These are phyloP conservation scores for Trissolcus japonicus DNA, from an alignment of 2,888 invertebrate species.

Conservation along the genomic window DNA sequence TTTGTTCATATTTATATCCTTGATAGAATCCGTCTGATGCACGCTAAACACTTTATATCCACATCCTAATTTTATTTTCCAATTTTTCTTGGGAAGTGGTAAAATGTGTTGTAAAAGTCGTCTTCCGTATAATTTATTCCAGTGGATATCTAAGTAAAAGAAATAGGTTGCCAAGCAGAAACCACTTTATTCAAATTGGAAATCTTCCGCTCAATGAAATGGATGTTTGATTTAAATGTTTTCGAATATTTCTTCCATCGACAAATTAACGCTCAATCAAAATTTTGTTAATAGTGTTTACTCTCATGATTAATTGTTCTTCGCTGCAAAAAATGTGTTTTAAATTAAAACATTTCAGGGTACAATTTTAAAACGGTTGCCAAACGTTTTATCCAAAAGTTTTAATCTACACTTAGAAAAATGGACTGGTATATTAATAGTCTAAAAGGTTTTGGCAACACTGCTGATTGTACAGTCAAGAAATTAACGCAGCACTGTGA, in stretches of 20 bases:
- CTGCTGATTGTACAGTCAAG: too few species aligned
- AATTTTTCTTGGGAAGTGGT: slow-evolving; percentile 36
- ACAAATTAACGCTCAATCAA: too few species aligned
- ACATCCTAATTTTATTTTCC: slow-evolving; percentile 36
- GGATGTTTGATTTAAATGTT: slow-evolving; percentile 40
- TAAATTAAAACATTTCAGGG: too few species aligned
- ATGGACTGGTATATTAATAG: too few species aligned
- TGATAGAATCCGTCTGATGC: slow-evolving; percentile 23
- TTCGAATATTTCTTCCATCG: slow-evolving; percentile 5
- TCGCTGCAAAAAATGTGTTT: too few species aligned
- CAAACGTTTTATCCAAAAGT: too few species aligned
- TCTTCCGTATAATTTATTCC: slow-evolving; percentile 40
- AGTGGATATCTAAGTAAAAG: slow-evolving; percentile 36
- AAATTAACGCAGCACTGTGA: too few species aligned
- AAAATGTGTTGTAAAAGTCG: slow-evolving; percentile 41
- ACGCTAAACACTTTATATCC: slow-evolving; percentile 15
- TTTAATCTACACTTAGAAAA: too few species aligned
- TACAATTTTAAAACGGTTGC: too few species aligned
- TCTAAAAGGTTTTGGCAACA: too few species aligned
- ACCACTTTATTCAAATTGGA: slow-evolving; percentile 51
- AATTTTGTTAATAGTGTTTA: too few species aligned
- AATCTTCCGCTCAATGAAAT: slow-evolving; percentile 32
- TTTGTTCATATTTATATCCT: slow-evolving; percentile 14
- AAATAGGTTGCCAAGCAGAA: slow-evolving; percentile 41
- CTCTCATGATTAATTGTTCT: too few species aligned